Conservation (phyloP, 2,797 vertebrate genomes). For the Crax fasciolata region DNA sequence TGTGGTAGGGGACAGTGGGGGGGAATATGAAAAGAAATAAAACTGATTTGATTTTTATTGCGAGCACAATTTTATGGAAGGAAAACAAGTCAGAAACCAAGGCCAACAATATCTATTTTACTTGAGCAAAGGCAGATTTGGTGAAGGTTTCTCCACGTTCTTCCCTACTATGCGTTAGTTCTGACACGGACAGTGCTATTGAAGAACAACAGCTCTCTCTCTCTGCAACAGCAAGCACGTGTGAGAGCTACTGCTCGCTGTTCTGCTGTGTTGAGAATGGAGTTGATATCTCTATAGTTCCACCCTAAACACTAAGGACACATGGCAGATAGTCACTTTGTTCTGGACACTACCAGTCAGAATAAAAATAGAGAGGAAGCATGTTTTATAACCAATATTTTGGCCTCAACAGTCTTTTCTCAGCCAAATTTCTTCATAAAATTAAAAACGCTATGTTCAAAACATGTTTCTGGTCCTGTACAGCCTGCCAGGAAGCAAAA, state of each 20-base stretch:
- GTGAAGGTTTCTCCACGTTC: background rate
- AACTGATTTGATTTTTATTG: background rate
- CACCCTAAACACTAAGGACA: background rate
- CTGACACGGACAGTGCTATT: background rate
- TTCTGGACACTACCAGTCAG: background rate
- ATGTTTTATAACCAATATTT: background rate
- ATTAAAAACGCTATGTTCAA: background rate
- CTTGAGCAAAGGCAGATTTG: background rate
- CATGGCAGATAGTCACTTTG: background rate
- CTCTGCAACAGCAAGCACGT: background rate
- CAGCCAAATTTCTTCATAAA: background rate
- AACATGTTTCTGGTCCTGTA: background rate
- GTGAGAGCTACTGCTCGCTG: background rate
- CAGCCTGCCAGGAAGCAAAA: slow-evolving; percentile 1
- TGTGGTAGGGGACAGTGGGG: background rate
- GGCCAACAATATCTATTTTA: background rate
- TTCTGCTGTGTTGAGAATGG: background rate
- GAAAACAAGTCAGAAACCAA: background rate
- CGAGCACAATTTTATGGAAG: background rate
- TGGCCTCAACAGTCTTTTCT: background rate
- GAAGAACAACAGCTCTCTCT: too few relatives aligned
- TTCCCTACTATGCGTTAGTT: background rate
- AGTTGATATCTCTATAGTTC: fast-evolving
- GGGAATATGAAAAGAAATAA: background rate
- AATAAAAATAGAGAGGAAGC: background rate